Base-by-base conservation (phyloP, 2,888 invertebrate genomes). In the Tricholauxania praeusta region DNA sequence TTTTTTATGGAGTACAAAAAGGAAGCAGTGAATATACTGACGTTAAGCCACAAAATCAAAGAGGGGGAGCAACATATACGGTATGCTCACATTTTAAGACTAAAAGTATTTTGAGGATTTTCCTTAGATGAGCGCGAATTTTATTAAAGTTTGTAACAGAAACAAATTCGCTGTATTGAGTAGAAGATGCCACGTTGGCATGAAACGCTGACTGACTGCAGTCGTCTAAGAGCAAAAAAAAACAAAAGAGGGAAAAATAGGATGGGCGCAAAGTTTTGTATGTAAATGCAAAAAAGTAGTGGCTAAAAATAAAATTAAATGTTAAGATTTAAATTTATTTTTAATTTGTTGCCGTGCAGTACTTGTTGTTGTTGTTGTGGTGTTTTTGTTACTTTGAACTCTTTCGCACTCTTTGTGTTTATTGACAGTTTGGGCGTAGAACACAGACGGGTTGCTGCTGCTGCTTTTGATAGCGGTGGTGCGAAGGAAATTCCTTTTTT, bases 371-470 rank as follows among this genome's bases (percentile, higher is more conserved):
- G 22, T 39, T 66, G 32, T 10, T 22, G 47, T 39, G 39, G 39
- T 39, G 6, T 8, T 39, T 39, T 39, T 22, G 47, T 48, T 67
- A 10, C 32, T 67, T 57, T 47, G 49, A 63, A 63, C 63, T 63
- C 63, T 57, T 57, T 57, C 28, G n/a, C 57, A 57, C 17, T 57
- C 53, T 53, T 57, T 67, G 67, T 22, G 10, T 60, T 69, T 59
- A 69, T 59, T 57, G 68, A 69, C 68, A 69, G 68, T 69, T 69
- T 55, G 48, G 57, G 68, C 60, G 57, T 69, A 17, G 51, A 65
- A 32, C 22, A 12, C 28, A 49, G 49, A 65, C 67, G 39, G 53
- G 39, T n/a, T n/a, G n/a, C n/a, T n/a, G n/a, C 47, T 74, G 69
- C 67, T 69, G 55, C 67, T 74, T 59, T 68, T 68, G 57, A 57